A percentile compares a stretch with the other conserved stretches of the same genome.
phyloP scores from a whole-genome alignment of 2,113 vertebrate genomes.

The Colistium nudipinnis region DNA sequence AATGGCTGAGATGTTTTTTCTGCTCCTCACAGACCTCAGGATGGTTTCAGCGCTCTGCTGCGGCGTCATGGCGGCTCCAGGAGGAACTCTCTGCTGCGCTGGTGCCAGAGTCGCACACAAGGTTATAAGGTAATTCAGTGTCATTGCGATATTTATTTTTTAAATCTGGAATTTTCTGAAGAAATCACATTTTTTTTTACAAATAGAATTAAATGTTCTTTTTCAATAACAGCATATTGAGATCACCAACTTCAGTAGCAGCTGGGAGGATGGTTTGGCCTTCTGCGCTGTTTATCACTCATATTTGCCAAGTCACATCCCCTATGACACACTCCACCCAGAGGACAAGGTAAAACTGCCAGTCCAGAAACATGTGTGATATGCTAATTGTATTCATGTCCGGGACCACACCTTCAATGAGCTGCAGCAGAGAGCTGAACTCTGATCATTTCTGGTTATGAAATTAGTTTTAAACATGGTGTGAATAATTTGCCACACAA shows the following conservation, averaged over 20 bases:
- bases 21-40: constrained; percentile 64
- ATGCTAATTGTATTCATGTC: too few relatives aligned
- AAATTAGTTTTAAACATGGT: neutral
- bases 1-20: neutral
- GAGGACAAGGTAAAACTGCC: constrained; percentile 66
- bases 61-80: constrained; percentile 80
- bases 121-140: constrained; percentile 74
- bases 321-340: constrained; percentile 68
- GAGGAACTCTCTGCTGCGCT: constrained; percentile 80
- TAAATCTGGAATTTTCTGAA: neutral
- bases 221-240: constrained; percentile 80
- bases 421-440: too few relatives aligned
- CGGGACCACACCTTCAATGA: too few relatives aligned
- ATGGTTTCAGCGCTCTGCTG: constrained; percentile 74
- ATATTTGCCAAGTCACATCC: constrained; percentile 73
- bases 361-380: too few relatives aligned
- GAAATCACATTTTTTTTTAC: neutral
- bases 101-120: constrained; percentile 78
- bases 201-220: neutral
- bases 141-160: neutral
- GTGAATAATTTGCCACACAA: neutral
- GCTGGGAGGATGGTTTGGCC: constrained; percentile 82
- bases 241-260: constrained; percentile 83
- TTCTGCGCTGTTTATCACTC: constrained; percentile 82
- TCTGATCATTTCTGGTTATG: too few relatives aligned